A percentile compares a stretch with the other conserved stretches of the same genome.
phyloP scores from a whole-genome alignment of 2,113 vertebrate species.

The Podilymbus podiceps region DNA sequence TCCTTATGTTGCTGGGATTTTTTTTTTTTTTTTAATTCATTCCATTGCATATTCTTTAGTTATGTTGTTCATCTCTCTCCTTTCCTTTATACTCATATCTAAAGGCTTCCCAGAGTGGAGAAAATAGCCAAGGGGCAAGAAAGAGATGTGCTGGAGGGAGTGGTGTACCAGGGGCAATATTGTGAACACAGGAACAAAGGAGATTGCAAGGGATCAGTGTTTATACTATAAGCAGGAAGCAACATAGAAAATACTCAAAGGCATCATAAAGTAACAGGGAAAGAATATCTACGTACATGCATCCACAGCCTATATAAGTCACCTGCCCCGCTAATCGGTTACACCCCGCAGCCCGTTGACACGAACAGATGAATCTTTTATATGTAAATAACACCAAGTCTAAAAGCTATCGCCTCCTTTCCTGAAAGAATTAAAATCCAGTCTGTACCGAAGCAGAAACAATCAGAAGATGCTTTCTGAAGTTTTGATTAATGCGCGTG shows the following conservation, averaged over 20 bases:
- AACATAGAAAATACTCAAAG: neutral
- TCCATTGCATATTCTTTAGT: neutral
- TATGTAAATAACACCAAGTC: conserved; percentile 15
- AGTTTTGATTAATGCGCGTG: neutral
- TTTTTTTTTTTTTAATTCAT: neutral
- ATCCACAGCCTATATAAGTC: neutral
- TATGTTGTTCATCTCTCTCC: neutral
- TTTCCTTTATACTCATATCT: neutral
- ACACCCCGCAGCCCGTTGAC: neutral
- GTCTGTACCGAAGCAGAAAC: neutral
- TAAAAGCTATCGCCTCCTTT: neutral
- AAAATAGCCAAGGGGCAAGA: neutral
- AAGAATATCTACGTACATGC: neutral
- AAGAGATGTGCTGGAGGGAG: neutral
- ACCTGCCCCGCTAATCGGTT: neutral
- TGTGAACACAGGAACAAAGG: neutral
- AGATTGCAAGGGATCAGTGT: neutral
- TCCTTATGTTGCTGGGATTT: neutral
- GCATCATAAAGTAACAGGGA: neutral
- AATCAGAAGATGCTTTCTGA: neutral
- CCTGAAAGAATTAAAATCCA: neutral
- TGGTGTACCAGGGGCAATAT: neutral
- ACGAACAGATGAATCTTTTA: conserved; percentile 12
- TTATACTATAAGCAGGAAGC: neutral
- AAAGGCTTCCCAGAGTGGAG: neutral